A percentile compares a stretch with the other conserved stretches of the same genome.
Evolutionary conservation across 2,797 vertebrate species (phyloP).

Genomic region (Avahi laniger): DNA sequence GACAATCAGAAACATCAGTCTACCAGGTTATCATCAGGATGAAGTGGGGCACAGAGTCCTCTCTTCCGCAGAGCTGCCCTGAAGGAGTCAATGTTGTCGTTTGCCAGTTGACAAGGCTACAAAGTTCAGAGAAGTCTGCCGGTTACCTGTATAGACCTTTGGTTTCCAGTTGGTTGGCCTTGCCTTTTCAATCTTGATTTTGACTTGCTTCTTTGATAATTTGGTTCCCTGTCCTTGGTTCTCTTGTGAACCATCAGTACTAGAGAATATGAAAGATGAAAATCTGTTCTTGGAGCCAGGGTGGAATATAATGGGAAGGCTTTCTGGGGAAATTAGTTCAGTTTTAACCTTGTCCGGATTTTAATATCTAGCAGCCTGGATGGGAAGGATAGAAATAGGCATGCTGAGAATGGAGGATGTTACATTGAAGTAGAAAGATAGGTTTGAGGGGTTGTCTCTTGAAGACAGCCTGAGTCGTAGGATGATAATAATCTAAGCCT

Average conservation of each 20-base stretch:
- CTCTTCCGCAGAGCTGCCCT: background rate
- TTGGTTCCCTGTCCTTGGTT: background rate
- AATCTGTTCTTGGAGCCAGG: background rate
- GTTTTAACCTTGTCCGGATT: background rate
- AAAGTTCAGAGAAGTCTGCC: background rate
- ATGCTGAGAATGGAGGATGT: background rate
- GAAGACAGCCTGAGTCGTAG: background rate
- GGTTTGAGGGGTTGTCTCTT: background rate
- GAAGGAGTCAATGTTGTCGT: background rate
- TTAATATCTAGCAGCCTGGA: background rate
- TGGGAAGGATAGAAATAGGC: background rate
- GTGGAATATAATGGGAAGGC: background rate
- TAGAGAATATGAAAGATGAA: background rate
- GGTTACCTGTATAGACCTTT: background rate
- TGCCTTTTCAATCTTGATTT: background rate
- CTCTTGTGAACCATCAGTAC: background rate
- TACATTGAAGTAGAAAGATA: background rate
- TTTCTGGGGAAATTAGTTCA: background rate
- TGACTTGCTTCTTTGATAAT: background rate
- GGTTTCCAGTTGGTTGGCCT: background rate
- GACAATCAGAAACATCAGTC: background rate
- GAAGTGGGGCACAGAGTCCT: background rate
- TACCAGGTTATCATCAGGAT: background rate
- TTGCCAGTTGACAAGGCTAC: too few species aligned
- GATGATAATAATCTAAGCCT: background rate